Evolutionary conservation across 2,113 vertebrate genomes (phyloP).

Genomic region (Dendrocopos noguchii): DNA sequence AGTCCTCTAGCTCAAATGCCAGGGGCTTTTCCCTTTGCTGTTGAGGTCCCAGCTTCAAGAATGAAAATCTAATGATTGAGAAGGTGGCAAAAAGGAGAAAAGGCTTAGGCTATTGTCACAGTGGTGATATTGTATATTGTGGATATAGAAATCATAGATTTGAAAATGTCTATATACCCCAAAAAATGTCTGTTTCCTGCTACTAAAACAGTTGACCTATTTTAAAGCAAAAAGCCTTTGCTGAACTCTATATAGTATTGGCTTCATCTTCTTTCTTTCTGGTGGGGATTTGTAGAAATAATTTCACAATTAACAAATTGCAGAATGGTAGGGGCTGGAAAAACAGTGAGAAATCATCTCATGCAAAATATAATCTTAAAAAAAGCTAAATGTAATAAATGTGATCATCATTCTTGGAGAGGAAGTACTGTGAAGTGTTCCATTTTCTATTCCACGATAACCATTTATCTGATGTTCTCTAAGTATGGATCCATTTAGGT

Average conservation of each 20-base stretch:
- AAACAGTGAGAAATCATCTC: background rate
- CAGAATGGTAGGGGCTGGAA: background rate
- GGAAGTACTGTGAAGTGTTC: background rate
- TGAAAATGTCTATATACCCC: background rate
- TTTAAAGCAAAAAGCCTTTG: background rate
- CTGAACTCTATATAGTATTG: background rate
- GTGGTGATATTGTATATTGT: background rate
- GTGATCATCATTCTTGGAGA: background rate
- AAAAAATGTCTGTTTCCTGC: background rate
- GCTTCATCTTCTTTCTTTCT: background rate
- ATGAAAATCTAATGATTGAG: background rate
- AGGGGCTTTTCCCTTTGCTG: background rate
- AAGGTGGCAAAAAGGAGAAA: background rate
- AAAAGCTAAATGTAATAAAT: background rate
- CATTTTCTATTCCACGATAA: background rate
- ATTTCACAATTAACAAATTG: background rate
- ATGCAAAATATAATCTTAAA: background rate
- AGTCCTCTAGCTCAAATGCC: background rate
- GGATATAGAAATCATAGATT: background rate
- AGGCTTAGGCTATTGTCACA: background rate
- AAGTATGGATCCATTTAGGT: background rate
- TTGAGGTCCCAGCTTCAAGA: background rate
- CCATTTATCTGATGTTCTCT: background rate
- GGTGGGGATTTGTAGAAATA: background rate
- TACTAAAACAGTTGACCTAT: background rate